These are phyloP conservation scores for Andrena chrysosceles DNA, from an alignment of 2,888 invertebrate species.

Conservation along the genomic window DNA sequence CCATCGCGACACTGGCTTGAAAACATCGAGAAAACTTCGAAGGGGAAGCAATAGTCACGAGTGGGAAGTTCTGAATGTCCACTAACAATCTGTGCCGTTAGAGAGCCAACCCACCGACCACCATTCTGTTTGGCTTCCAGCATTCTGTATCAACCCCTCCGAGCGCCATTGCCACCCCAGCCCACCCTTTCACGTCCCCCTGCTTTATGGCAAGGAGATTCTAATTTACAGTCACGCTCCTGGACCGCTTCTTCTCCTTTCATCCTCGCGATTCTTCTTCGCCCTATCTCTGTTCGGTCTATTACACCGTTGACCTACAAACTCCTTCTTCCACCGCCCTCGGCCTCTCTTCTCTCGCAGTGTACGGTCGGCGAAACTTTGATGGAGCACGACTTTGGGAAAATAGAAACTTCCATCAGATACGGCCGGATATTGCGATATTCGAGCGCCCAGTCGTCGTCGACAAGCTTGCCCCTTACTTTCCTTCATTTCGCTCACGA, in stretches of 20 bases:
- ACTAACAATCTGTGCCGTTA: conserved; percentile 69
- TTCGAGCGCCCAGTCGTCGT: conserved; percentile 47
- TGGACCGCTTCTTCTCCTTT: conserved; percentile 33
- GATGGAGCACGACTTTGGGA: conserved; percentile 67
- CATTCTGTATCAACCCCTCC: conserved; percentile 26
- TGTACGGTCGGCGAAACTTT: conserved; percentile 65
- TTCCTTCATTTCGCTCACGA: conserved; percentile 29
- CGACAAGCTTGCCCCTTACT: conserved; percentile 20
- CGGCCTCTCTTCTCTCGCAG: conserved; percentile 10
- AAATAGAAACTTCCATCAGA: conserved; percentile 71
- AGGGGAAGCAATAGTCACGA: conserved; percentile 75
- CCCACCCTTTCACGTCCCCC: conserved; percentile 31
- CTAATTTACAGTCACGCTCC: conserved; percentile 69
- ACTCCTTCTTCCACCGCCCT: conserved; percentile 9
- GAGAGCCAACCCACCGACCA: conserved; percentile 26
- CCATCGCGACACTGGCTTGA: conserved; percentile 61
- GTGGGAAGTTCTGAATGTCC: conserved; percentile 83
- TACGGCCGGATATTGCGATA: conserved; percentile 69
- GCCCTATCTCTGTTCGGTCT: conserved; percentile 9
- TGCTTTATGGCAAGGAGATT: conserved; percentile 56
- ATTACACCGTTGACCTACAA: conserved; percentile 43
- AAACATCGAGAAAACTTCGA: conserved; percentile 79
- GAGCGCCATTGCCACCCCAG: conserved; percentile 34
- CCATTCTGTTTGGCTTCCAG: conserved; percentile 10
- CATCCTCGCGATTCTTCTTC: conserved; percentile 6